Conservation (phyloP, 2,797 vertebrate genomes). For the Xyrichtys novacula region DNA sequence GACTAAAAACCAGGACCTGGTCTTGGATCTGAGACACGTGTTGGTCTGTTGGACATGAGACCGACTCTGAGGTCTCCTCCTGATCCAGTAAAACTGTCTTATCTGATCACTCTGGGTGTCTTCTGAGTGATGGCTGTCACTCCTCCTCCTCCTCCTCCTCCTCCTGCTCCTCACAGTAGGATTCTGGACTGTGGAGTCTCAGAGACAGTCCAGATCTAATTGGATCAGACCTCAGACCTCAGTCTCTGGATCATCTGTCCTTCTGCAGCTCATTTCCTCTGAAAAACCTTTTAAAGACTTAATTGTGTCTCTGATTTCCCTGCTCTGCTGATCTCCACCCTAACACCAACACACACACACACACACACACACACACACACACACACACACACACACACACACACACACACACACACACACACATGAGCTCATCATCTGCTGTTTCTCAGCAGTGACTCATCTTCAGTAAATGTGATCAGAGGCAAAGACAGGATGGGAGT, state of each 20-base stretch:
- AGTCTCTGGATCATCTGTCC: slow-evolving; percentile 60
- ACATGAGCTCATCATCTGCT: slow-evolving; percentile 64
- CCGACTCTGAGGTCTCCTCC: no score
- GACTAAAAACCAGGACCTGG: slow-evolving; percentile 13
- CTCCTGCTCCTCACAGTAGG: slow-evolving; percentile 2
- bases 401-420: no score
- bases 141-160: slow-evolving; percentile 1
- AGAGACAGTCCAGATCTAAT: slow-evolving; percentile 61
- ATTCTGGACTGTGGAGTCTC: slow-evolving; percentile 29
- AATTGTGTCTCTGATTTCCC: slow-evolving; percentile 75
- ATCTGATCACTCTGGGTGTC: not conserved
- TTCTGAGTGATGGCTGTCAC: no score
- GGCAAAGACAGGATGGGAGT: not conserved
- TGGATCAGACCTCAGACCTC: slow-evolving; percentile 65
- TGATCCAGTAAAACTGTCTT: no score
- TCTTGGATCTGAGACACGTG: not conserved
- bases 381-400: slow-evolving; percentile 4
- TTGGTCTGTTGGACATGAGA: not conserved
- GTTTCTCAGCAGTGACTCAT: slow-evolving; percentile 57
- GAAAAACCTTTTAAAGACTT: slow-evolving; percentile 78
- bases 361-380: not conserved
- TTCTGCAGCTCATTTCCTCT: slow-evolving; percentile 78
- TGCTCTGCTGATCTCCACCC: slow-evolving; percentile 71
- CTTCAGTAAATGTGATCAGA: slow-evolving; percentile 22
- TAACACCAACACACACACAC: slow-evolving; percentile 4